A percentile compares a stretch with the other conserved stretches of the same genome.
Evolutionary conservation across 2,888 invertebrate genomes (phyloP).

Genomic region (Brachylomia viminalis): DNA sequence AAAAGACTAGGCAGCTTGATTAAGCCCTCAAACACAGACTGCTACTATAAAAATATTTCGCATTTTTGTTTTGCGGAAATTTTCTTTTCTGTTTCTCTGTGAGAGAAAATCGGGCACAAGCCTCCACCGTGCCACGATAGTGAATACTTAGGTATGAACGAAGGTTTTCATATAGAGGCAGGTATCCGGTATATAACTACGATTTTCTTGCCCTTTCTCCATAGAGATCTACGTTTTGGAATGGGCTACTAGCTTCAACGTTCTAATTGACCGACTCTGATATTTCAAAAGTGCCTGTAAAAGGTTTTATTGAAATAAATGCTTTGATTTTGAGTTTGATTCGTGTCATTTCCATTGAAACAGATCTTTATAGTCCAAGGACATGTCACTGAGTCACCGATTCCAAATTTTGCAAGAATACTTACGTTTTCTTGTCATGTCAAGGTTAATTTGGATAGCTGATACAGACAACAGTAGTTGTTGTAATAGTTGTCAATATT

Average conservation of each 20-base stretch:
- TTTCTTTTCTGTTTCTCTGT: background rate
- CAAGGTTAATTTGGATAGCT: constrained; percentile 12
- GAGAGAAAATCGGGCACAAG: background rate
- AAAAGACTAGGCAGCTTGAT: background rate
- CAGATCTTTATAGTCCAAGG: constrained; percentile 30
- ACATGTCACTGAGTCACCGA: constrained; percentile 9
- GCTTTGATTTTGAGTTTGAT: background rate
- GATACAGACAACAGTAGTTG: background rate
- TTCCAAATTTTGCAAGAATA: constrained; percentile 27
- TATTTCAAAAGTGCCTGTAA: background rate
- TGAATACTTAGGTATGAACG: background rate
- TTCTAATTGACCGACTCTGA: background rate
- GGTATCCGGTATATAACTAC: background rate
- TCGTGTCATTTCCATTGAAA: background rate
- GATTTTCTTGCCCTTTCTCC: background rate
- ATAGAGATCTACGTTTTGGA: background rate
- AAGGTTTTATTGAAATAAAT: background rate
- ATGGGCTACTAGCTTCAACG: background rate
- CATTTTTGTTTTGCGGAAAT: background rate
- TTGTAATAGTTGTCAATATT: background rate
- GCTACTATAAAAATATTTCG: background rate
- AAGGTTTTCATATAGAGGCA: background rate
- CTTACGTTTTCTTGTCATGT: background rate
- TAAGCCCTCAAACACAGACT: background rate
- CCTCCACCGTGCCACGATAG: background rate